phyloP scores from a whole-genome alignment of 1,140 invertebrate genomes.

The Aphidius gifuensis region DNA sequence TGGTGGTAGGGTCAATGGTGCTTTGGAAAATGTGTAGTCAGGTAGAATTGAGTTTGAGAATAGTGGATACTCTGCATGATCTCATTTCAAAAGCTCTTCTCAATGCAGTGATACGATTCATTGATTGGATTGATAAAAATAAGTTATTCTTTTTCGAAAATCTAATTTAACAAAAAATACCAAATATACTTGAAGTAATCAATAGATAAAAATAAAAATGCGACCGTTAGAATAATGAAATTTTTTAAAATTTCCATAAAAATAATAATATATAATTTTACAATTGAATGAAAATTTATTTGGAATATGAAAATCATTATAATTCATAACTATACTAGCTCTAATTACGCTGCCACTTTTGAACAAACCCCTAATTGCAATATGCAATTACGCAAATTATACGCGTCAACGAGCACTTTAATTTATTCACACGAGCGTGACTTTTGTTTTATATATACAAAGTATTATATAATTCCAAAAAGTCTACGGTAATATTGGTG shows the following conservation, averaged over 20 bases:
- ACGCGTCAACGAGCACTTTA: constrained; percentile 8
- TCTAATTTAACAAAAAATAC: no score
- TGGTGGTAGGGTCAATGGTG: not conserved
- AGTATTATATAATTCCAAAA: not conserved
- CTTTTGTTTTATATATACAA: constrained; percentile 3
- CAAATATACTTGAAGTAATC: no score
- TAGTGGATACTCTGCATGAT: constrained; percentile 23
- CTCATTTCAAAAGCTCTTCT: constrained; percentile 6
- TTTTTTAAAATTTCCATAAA: no score
- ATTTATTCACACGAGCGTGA: constrained; percentile 20
- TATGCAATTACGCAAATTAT: constrained; percentile 26
- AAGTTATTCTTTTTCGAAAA: no score
- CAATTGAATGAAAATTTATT: not conserved
- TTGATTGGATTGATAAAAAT: not conserved
- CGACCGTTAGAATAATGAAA: no score
- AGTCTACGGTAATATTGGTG: not conserved
- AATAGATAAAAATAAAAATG: no score
- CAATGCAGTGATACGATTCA: constrained; percentile 1
- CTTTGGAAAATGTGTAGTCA: not conserved
- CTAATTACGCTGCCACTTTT: constrained; percentile 2
- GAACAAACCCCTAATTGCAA: constrained; percentile 21
- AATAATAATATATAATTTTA: no score
- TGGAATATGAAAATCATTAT: not conserved
- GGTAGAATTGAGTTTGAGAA: constrained; percentile 4
- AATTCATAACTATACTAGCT: constrained; percentile 6